These are phyloP conservation scores for Tribolium freemani DNA, from an alignment of 2,888 invertebrate species.

Conservation along the genomic window DNA sequence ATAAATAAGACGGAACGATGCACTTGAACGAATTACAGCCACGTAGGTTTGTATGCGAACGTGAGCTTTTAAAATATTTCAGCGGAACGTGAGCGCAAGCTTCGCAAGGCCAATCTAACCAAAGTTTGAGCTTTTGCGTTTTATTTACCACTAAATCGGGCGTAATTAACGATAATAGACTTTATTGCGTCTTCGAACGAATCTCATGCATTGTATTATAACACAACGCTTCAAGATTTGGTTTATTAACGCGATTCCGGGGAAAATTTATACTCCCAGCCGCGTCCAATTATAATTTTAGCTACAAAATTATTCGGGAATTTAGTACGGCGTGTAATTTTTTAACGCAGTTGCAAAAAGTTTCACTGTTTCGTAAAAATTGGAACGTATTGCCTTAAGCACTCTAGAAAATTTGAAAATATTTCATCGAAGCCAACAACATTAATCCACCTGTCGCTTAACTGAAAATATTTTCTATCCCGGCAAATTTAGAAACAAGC, in stretches of 20 bases:
- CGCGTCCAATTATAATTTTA: not conserved
- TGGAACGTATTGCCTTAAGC: not conserved
- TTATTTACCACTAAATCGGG: not conserved
- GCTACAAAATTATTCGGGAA: not conserved
- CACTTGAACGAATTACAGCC: conserved; percentile 36
- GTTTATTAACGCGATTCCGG: not conserved
- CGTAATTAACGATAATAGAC: not conserved
- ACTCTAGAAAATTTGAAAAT: not conserved
- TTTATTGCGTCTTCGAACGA: not conserved
- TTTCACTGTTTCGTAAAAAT: not conserved
- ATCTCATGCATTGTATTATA: not conserved
- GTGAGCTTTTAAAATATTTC: conserved; percentile 31
- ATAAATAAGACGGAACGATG: conserved; percentile 37
- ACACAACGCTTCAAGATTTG: not conserved
- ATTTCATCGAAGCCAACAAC: not conserved
- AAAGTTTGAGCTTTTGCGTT: not conserved
- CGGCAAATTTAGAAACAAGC: not conserved
- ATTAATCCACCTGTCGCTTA: not conserved
- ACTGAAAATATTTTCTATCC: not conserved
- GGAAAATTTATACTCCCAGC: not conserved
- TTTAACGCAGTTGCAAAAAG: not conserved
- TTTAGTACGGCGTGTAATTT: not conserved
- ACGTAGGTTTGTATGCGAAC: conserved; percentile 23
- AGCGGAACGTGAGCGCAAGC: not conserved
- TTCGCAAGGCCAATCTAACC: not conserved